Conservation (phyloP, 2,888 invertebrate species). For the Thyatira batis region DNA sequence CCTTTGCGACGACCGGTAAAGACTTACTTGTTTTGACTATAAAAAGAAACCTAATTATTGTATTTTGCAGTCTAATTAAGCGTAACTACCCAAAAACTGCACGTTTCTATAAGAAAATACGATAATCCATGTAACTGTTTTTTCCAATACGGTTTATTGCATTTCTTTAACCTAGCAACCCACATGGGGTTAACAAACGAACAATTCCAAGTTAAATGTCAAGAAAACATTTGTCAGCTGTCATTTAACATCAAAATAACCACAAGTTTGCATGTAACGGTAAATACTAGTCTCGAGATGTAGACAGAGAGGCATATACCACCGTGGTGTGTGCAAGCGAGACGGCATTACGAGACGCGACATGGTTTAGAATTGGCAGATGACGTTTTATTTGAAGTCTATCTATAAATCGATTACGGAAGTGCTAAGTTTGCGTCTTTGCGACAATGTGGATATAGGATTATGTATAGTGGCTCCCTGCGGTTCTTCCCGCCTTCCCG, state of each 20-base stretch:
- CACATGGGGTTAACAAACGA: not conserved
- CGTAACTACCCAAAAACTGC: too few species aligned
- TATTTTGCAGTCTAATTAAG: too few species aligned
- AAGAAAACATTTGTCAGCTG: not conserved
- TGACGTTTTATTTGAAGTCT: not conserved
- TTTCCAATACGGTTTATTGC: too few species aligned
- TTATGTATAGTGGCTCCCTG: too few species aligned
- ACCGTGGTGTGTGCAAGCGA: not conserved
- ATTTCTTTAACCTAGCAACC: not conserved
- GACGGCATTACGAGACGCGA: not conserved
- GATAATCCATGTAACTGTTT: too few species aligned
- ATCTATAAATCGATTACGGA: not conserved
- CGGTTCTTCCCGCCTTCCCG: too few species aligned
- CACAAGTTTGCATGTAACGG: not conserved
- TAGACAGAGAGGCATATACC: not conserved
- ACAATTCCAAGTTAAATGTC: not conserved
- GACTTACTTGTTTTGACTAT: too few species aligned
- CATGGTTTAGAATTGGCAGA: slow-evolving; percentile 4
- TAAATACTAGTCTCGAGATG: not conserved
- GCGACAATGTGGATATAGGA: too few species aligned
- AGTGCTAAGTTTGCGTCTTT: too few species aligned
- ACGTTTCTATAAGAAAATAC: too few species aligned
- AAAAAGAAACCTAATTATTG: too few species aligned
- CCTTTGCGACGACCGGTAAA: too few species aligned
- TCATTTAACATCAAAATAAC: not conserved